Conservation (phyloP, 2,888 invertebrate genomes). For the Erebia palarica region DNA sequence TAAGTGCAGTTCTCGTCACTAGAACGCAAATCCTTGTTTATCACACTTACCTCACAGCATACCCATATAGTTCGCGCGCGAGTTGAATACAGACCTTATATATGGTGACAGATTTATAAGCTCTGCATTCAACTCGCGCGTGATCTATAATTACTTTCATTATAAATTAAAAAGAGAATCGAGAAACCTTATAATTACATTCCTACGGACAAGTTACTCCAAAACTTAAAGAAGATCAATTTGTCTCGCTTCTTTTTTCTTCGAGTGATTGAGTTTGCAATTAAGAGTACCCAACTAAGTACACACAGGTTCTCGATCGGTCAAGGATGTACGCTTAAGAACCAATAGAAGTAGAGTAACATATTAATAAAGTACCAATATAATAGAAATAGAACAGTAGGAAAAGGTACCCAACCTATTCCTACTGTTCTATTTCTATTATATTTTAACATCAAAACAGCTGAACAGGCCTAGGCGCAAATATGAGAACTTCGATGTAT, state of each 20-base stretch:
- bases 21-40: neutral
- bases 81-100: no score
- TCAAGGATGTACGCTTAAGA: slow-evolving; percentile 42
- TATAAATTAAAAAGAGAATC: slow-evolving; percentile 12
- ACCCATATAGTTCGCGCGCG: no score
- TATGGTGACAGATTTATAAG: no score
- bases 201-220: slow-evolving; percentile 34
- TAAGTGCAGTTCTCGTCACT: neutral
- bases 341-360: slow-evolving; percentile 29
- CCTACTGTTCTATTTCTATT: neutral
- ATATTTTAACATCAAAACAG: no score
- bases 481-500: no score
- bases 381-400: no score
- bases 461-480: no score
- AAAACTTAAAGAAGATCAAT: slow-evolving; percentile 42
- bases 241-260: slow-evolving; percentile 41
- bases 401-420: no score
- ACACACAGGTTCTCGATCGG: slow-evolving; percentile 44
- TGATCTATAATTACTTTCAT: neutral
- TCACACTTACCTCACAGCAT: neutral
- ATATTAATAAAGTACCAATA: neutral
- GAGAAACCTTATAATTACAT: slow-evolving; percentile 30
- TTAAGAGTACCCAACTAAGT: slow-evolving; percentile 44
- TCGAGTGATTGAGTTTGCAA: slow-evolving; percentile 42
- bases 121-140: no score